Evolutionary conservation across 2,797 vertebrate species (phyloP), one percentile per base, ranked within the genome.

Genomic region (Phyllotis vaccarum): DNA sequence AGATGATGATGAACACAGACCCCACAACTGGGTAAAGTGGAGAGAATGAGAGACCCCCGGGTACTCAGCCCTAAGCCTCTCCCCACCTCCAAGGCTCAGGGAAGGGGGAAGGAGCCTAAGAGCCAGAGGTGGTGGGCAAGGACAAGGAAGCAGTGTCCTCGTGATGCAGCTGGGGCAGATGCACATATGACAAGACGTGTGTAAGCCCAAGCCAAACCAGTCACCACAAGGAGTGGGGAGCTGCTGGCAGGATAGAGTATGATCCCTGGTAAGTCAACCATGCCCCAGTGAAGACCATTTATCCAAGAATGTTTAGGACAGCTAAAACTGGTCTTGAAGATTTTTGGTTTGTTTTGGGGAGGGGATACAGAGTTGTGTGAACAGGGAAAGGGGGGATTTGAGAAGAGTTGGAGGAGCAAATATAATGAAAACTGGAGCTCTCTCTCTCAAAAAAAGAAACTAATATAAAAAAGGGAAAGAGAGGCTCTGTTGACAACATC

Each of bases 151-250:
- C 24, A 31, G 54, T 58, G 37, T 31, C 40, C 29, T 82, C 37
- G 3, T 24, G 58, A 31, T 1, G 9, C 37, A 31, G 56, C 16
- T 10, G 56, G 56, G 56, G 24, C 37, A 62, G 40, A 29, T 11
- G 37, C 14, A 19, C 14, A 5, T 2, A 29, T 16, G 24, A 43
- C n/a, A 27, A 40, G n/a, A 1, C 6, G 11, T 58, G 22, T 40
- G 54, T 13, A 60, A 60, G 79, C n/a, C n/a, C 56, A 81, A 24
- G 2, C 14, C 12, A 43, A 14, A 43, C 56, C 56, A 82, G 43
- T 40, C 8, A n/a, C 56, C 16, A 1, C 16, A 40, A 0, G 1
- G 14, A 29, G 37, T 17, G 37, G 22, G 24, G 56, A 74, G 4
- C 56, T 82, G 10, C 24, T 31, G 54, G 54, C 34, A 24, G 37